Conservation (phyloP, 2,113 vertebrate species). For the Pheucticus melanocephalus region DNA sequence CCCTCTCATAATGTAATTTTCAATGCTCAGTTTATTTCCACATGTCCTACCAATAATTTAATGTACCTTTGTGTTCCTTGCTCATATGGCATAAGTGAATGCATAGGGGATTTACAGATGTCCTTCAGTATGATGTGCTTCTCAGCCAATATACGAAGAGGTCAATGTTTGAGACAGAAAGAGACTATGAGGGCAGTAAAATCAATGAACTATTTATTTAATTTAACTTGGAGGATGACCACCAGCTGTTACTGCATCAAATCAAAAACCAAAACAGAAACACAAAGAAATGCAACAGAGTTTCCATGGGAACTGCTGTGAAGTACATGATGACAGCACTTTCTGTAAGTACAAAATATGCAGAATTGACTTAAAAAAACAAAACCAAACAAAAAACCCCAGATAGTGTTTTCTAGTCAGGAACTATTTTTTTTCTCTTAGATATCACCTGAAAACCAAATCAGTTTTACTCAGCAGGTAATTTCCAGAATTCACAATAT, state of each 20-base stretch:
- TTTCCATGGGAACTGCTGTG: constrained; percentile 26
- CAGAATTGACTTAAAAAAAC: neutral
- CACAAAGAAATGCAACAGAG: neutral
- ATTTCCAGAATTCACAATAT: neutral
- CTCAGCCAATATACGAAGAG: neutral
- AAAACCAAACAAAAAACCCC: neutral
- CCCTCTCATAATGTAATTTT: neutral
- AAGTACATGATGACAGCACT: neutral
- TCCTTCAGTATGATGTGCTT: neutral
- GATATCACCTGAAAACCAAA: neutral
- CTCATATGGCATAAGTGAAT: neutral
- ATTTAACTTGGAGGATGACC: constrained; percentile 42
- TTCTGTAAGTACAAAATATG: neutral
- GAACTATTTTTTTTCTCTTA: neutral
- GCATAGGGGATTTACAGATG: neutral
- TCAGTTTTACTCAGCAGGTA: neutral
- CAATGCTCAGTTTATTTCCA: neutral
- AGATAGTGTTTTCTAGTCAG: neutral
- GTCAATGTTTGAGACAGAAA: neutral
- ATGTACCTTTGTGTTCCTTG: neutral
- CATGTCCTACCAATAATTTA: neutral
- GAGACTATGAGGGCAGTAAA: constrained; percentile 18
- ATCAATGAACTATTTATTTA: constrained; percentile 47
- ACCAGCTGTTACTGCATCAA: constrained; percentile 18
- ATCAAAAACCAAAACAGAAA: constrained; percentile 37